Base-by-base conservation (phyloP, 2,888 invertebrate genomes). In the Chydorus sphaericus region DNA sequence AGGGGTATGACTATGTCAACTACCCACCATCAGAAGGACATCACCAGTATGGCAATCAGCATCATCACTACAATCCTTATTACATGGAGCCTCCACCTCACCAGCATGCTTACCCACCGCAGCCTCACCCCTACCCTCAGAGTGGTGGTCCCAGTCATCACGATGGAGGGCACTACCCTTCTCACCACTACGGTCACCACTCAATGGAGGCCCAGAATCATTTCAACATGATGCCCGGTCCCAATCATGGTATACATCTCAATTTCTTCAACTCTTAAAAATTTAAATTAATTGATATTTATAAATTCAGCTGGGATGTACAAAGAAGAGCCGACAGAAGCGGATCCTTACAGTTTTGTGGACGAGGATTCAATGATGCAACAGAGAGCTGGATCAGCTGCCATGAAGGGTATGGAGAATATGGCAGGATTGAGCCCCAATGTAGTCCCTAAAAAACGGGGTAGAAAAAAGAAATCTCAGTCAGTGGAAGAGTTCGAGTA, bases 321-420 rank as follows among this genome's bases (percentile, higher is more conserved):
- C 55, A 58, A 58, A 37, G 36, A 48, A 60, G 79, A 79, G 66
- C 77, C 78, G 62, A 67, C 71, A 57, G 82, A 83, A 63, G n/a
- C n/a, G n/a, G 87, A 87, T 69, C 85, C 87, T 3, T 89, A 88
- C 70, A 85, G 83, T 66, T 89, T 88, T 71, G 86, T 88, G 61
- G 60, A 68, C 63, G 62, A 71, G 68, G 63, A 67, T 66, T 4
- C 65, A 11, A 38, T 36, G 53, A 16, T 37, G 26, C 38, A 33
- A 14, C 49, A 51, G 6, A 23, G 44, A 44, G 28, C 8, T 20
- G 52, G 49, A 37, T 31, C 49, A 8, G 18, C 33, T 30, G 48
- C 48, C 26, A 29, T 36, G 18, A 33, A n/a, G n/a, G n/a, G n/a
- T n/a, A n/a, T n/a, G n/a, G n/a, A n/a, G n/a, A n/a, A n/a, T n/a